Base-by-base conservation (phyloP, 2,888 invertebrate species). In the Gymnoscelis rufifasciata region DNA sequence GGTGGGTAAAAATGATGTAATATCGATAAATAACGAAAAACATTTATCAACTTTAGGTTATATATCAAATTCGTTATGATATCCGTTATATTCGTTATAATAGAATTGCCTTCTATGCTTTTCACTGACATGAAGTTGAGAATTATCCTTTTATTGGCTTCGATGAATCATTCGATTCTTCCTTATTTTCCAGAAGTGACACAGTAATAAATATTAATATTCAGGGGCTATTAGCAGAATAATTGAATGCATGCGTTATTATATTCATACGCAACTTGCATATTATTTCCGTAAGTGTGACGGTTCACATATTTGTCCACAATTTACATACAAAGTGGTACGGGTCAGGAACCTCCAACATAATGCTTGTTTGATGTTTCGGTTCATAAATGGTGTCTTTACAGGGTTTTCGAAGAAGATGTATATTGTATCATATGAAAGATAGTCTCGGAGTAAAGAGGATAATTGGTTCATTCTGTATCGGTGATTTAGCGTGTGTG, bases 321-420 rank as follows among this genome's bases (percentile, higher is more conserved):
- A 23, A 51, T 39, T 42, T 42, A 51, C 43, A 48, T 48, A 51
- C 45, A 28, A 30, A 50, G 46, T 48, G 33, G 38, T 35, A 41
- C 44, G 51, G 56, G 54, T 57, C 52, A 54, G 45, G 43, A 47
- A 42, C 48, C 56, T 54, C 43, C 35, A 37, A 50, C 43, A 42
- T n/a, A 47, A 56, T 47, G 43, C n/a, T n/a, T 50, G 30, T 50
- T 47, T 56, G n/a, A n/a, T n/a, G 54, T 52, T 51, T 27, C 37
- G 36, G 48, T 42, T 51, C 51, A 57, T 45, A 48, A 29, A 23
- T 26, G n/a, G 33, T 24, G 24, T 40, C 26, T 14, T 26, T 19
- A 28, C 38, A 36, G 41, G 33, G 23, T 6, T 37, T 33, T 42
- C 27, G 15, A 12, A 35, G 11, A 33, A 15, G 10, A 8, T 33